Evolutionary conservation across 2,797 vertebrate species (phyloP), one percentile per base, ranked within the genome.

Genomic region (Bradypodion pumilum): DNA sequence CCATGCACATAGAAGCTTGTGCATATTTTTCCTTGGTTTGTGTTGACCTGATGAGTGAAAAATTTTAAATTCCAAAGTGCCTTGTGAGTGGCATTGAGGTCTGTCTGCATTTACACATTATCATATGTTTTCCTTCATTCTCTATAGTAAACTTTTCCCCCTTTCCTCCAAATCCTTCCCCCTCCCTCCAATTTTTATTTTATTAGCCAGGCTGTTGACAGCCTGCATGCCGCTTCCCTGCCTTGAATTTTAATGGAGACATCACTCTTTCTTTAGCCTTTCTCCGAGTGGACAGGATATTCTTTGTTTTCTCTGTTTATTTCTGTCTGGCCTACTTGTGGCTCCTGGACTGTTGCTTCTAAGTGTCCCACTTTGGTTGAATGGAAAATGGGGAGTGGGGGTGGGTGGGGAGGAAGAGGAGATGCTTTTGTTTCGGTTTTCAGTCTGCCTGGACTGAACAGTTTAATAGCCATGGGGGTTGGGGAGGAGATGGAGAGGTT

Each of bases 191-290:
- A 32, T 70, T 70, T 70, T 70, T 70, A 70, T 70, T 70, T 70
- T 70, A 70, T 70, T 70, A 70, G 37, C 68, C 37, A 42, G 68
- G 68, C 95, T 95, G 94, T 94, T 93, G 95, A 94, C 90, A 91
- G 95, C 90, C 94, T 95, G 94, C 74, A 40, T 91, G 92, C 86
- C 93, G 93, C 94, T 91, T 95, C 74, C 92, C 95, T 93, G 97
- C 95, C 95, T 95, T 96, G 97, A 96, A 97, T 97, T 96, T 96
- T 96, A 97, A 97, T 97, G 95, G 96, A 93, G 92, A 89, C 95
- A 93, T 93, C 90, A 83, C 95, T 96, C 96, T 92, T 84, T 79
- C 82, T 95, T 94, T 93, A 96, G 95, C 93, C 94, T 94, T 93
- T 95, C 89, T 92, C 93, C 76, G 82, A 90, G 91, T 93, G 92